Evolutionary conservation across 2,797 vertebrate genomes (phyloP), one percentile per base, ranked within the genome.

Genomic region (Trichosurus vulpecula): DNA sequence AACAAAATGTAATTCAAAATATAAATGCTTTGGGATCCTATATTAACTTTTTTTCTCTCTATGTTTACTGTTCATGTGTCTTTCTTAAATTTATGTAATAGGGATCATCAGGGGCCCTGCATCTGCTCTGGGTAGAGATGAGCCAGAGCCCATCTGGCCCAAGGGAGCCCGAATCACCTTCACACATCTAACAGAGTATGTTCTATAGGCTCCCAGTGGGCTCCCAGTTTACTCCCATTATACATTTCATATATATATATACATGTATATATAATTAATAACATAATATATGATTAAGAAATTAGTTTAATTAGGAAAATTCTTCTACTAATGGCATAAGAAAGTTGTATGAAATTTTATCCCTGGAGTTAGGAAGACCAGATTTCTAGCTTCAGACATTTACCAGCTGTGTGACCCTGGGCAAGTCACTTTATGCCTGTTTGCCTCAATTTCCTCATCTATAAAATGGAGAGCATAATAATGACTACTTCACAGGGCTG

Each of bases 261-360:
- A 54, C 14, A 54, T 53, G 54, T 16, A 0, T 29, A 58, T 61
- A 61, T 61, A 61, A 57, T 35, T 14, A 14, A 61, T 31, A 31
- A 58, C 57, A 61, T 74, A 74, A 12, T 6, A 74, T 74, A n/a
- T 74, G 41, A 66, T 66, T n/a, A n/a, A 66, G 13, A 66, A 66
- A 66, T 74, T 22, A 41, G 4, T 74, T 74, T 74, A 74, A 74
- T 74, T 35, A 61, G 31, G 58, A 35, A 61, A 61, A 61, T 61
- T 29, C 58, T 61, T 96, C 95, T 66, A 41, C 22, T 94, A 91
- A 96, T 89, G 29, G 25, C 30, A 2, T 94, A 87, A 96, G 57
- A 94, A 54, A 94, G 95, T 97, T 55, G 54, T 35, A 95, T 90
- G 89, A 54, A 93, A 35, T 13, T 13, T 89, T 95, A 52, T 13